These are phyloP conservation scores for Aeoliscus strigatus DNA, from an alignment of 2,797 vertebrate genomes.

Conservation along the genomic window DNA sequence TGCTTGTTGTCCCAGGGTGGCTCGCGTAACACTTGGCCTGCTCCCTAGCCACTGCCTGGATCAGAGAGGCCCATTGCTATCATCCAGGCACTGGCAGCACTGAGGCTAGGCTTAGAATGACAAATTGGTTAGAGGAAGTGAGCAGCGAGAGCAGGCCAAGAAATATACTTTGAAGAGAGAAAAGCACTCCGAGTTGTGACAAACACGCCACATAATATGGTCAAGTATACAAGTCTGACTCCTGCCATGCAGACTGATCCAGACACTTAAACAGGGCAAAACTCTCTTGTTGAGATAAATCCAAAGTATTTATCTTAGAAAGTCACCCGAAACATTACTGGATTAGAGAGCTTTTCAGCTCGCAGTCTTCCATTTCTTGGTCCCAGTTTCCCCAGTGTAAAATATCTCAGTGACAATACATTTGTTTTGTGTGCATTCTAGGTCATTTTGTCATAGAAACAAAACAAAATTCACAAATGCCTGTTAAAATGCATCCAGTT, in stretches of 20 bases:
- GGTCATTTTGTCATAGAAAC: constrained; percentile 8
- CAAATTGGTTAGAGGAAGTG: constrained; percentile 79
- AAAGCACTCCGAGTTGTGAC: constrained; percentile 64
- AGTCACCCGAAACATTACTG: constrained; percentile 65
- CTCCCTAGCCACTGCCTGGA: constrained; percentile 76
- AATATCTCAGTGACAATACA: constrained; percentile 20
- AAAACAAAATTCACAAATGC: constrained; percentile 11
- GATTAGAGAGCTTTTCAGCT: constrained; percentile 64
- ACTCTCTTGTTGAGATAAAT: constrained; percentile 62
- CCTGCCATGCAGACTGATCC: constrained; percentile 58
- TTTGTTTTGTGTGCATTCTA: constrained; percentile 21
- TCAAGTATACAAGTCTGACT: constrained; percentile 66
- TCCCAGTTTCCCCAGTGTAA: constrained; percentile 49
- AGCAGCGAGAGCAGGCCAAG: constrained; percentile 71
- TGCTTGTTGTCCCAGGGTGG: constrained; percentile 69
- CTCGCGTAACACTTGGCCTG: constrained; percentile 77
- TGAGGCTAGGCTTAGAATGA: constrained; percentile 73
- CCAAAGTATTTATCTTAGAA: constrained; percentile 70
- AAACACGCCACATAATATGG: constrained; percentile 70
- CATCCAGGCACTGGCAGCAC: constrained; percentile 75
- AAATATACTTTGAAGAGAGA: constrained; percentile 76
- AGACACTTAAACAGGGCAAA: constrained; percentile 63
- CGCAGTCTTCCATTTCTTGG: constrained; percentile 52
- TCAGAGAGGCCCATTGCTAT: constrained; percentile 77
- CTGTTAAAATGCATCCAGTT: constrained; percentile 12